phyloP scores from a whole-genome alignment of 2,888 invertebrate species.

The Drosophila demipolita region DNA sequence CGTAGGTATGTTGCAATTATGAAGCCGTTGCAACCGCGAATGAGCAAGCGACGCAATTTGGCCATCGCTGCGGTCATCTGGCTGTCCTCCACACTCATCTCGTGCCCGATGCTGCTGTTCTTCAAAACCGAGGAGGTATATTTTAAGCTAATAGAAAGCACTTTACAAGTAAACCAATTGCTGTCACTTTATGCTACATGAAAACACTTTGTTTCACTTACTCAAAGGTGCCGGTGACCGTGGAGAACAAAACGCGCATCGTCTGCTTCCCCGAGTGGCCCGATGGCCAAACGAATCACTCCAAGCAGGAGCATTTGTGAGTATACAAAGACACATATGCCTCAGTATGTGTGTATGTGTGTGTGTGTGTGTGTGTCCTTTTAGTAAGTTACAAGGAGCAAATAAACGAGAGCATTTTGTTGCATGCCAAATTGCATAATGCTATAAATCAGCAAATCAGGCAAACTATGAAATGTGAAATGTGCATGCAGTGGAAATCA shows the following conservation, averaged over 20 bases:
- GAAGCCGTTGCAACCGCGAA: conserved; percentile 94
- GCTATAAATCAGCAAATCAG: conserved; percentile 61
- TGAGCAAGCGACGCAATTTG: conserved; percentile 93
- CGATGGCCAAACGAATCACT: conserved; percentile 90
- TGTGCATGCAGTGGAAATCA: conserved; percentile 19
- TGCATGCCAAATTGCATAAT: conserved; percentile 36
- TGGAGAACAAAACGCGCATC: conserved; percentile 87
- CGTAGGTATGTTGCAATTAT: conserved; percentile 97
- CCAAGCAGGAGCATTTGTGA: conserved; percentile 91
- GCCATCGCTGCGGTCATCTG: conserved; percentile 94
- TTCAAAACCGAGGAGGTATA: conserved; percentile 89
- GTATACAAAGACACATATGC: conserved; percentile 81
- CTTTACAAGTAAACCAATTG: background rate
- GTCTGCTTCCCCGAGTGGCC: conserved; percentile 95
- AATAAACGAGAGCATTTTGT: conserved; percentile 20
- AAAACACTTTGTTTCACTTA: conserved; percentile 15
- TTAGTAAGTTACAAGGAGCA: conserved; percentile 1
- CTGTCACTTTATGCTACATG: background rate
- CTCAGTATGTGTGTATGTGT: too few relatives aligned
- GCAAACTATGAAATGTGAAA: conserved; percentile 5
- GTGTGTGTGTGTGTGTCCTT: background rate
- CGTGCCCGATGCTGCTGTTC: conserved; percentile 94
- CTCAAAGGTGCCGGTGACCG: conserved; percentile 85
- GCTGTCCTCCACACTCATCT: conserved; percentile 91
- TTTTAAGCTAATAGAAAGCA: background rate